Evolutionary conservation across 2,888 invertebrate genomes (phyloP).

Genomic region (Beris chalybata): DNA sequence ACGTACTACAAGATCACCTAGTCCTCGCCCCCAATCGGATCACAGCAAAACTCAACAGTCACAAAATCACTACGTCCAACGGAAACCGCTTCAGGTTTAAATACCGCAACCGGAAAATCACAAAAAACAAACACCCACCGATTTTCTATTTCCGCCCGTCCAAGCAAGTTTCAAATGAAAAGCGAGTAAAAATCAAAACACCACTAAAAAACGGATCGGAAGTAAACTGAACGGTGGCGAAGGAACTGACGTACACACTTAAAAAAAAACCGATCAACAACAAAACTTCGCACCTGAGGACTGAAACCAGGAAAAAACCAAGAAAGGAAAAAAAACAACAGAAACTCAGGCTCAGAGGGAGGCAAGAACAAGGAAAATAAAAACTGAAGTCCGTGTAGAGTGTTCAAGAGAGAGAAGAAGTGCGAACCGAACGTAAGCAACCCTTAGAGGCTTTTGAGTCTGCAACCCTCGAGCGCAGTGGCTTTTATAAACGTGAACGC

Average conservation of each 20-base stretch:
- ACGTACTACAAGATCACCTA: background rate
- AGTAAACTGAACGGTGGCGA: background rate
- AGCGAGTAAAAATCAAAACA: background rate
- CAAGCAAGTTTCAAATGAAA: too few species aligned
- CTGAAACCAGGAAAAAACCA: conserved; percentile 1
- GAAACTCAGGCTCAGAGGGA: conserved; percentile 27
- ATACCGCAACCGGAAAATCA: too few species aligned
- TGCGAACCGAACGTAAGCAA: conserved; percentile 59
- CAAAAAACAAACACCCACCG: too few species aligned
- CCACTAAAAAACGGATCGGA: conserved; percentile 14
- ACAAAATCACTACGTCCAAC: too few species aligned
- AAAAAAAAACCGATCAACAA: conserved; percentile 22
- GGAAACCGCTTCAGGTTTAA: too few species aligned
- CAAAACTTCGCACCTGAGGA: conserved; percentile 17
- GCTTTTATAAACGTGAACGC: conserved; percentile 50
- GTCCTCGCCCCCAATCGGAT: background rate
- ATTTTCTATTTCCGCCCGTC: too few species aligned
- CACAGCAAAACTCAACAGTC: background rate
- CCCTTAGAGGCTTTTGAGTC: conserved; percentile 58
- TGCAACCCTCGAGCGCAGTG: conserved; percentile 49
- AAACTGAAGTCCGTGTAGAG: conserved; percentile 53
- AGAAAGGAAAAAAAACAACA: conserved; percentile 17
- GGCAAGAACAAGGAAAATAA: conserved; percentile 41
- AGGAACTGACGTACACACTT: background rate
- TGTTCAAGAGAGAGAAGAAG: conserved; percentile 58